phyloP scores from a whole-genome alignment of 2,797 vertebrate genomes.

The Bovichtus diacanthus region DNA sequence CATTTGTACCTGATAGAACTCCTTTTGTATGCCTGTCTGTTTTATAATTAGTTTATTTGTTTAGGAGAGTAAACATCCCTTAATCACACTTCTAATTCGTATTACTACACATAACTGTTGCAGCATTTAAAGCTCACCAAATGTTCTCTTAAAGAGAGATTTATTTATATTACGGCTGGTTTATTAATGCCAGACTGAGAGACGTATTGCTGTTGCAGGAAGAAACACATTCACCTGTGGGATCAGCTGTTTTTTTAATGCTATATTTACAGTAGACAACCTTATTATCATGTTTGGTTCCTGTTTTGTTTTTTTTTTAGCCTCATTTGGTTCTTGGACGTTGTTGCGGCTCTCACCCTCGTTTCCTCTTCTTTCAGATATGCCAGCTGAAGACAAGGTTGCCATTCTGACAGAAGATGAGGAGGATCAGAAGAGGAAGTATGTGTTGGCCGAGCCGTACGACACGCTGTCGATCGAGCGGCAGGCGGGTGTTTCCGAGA shows the following conservation, averaged over 20 bases:
- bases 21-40: neutral
- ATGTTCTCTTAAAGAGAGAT: too few relatives aligned
- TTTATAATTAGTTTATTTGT: neutral
- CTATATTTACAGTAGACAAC: neutral
- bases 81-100: neutral
- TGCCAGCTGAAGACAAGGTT: conserved; percentile 94
- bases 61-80: neutral
- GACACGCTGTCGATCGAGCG: conserved; percentile 85
- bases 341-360: neutral
- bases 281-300: neutral
- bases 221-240: neutral
- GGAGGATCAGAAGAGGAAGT: conserved; percentile 94
- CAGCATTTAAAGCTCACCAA: neutral
- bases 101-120: neutral
- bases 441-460: conserved; percentile 91
- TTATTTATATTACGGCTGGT: neutral
- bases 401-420: conserved; percentile 97
- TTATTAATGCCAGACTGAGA: neutral
- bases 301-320: neutral
- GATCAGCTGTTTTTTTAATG: neutral
- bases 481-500: conserved; percentile 62
- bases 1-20: neutral
- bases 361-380: conserved; percentile 77
- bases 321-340: conserved; percentile 30
- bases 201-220: neutral